These are phyloP conservation scores for Liodrosophila aerea DNA, from an alignment of 2,888 invertebrate species.

Conservation along the genomic window DNA sequence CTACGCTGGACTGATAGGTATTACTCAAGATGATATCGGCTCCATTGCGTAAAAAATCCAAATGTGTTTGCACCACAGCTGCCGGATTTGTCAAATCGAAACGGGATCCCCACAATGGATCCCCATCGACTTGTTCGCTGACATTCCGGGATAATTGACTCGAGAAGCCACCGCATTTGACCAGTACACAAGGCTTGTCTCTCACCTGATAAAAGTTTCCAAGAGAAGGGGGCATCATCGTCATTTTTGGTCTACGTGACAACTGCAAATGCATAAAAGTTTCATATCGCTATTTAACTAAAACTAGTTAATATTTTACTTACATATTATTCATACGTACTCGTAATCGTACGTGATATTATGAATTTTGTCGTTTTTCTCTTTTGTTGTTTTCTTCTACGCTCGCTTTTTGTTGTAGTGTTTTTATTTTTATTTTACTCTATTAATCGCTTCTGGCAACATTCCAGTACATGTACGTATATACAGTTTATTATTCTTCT, in stretches of 20 bases:
- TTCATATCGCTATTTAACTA: constrained; percentile 6
- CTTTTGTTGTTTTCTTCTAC: constrained; percentile 49
- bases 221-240: constrained; percentile 27
- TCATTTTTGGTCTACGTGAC: no score
- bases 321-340: neutral
- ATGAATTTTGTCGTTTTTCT: constrained; percentile 24
- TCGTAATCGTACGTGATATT: constrained; percentile 45
- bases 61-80: constrained; percentile 90
- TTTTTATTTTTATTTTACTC: constrained; percentile 3
- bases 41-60: constrained; percentile 92
- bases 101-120: constrained; percentile 94
- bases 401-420: constrained; percentile 26
- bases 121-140: constrained; percentile 89
- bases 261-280: neutral
- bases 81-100: constrained; percentile 90
- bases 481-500: constrained; percentile 7
- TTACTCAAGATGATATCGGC: constrained; percentile 94
- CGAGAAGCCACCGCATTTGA: constrained; percentile 90
- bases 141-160: constrained; percentile 90
- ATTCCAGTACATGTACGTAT: constrained; percentile 14
- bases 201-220: constrained; percentile 18
- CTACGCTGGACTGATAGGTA: constrained; percentile 93
- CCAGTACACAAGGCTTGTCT: constrained; percentile 79
- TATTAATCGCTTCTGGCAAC: constrained; percentile 53
- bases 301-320: neutral